Evolutionary conservation across 2,113 vertebrate species (phyloP), one percentile per base, ranked within the genome.

Genomic region (Catharus fuscescens): DNA sequence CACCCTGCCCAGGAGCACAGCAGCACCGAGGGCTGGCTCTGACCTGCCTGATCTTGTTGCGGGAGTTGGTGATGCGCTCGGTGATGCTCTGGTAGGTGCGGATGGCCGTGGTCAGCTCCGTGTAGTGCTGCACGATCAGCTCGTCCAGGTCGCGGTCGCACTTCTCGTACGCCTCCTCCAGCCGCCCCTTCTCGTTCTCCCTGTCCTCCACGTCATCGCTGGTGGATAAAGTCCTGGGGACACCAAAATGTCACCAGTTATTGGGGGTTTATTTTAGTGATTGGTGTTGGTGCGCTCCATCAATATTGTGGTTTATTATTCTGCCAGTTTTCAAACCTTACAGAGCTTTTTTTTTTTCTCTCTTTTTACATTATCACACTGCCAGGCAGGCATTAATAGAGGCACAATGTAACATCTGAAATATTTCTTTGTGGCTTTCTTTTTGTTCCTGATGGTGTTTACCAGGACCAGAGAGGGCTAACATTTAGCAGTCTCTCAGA

Each of bases 11-110:
- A 36, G 34, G 34, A 36, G 34, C 34, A 36, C 34, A 36, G 34
- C 34, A 36, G 34, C 34, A 36, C 34, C 34, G 34, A 36, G 34
- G 34, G 38, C 38, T 40, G 38, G 38, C 38, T 40, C 38, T 40
- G 10, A 99, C 99, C 98, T 99, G 99, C 86, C 99, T 99, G 95
- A 99, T 99, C 94, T 99, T 99, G 96, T 99, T 99, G 52, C 99
- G 98, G 0, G 99, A 99, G 97, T 95, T 99, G 95, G 99, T 99
- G 97, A 99, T 99, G 83, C 99, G 99, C 96, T 99, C 99, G 0
- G 99, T 99, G 98, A 99, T 99, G 98, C 99, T 99, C 98, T 99
- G 99, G 98, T 99, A 99, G 1, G 99, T 99, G 95, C 98, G 98
- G 95, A 99, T 99, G 53, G 99, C 99, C 0, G 99, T 99, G 28